Evolutionary conservation across 2,113 vertebrate genomes (phyloP).

Genomic region (Podarcis muralis): DNA sequence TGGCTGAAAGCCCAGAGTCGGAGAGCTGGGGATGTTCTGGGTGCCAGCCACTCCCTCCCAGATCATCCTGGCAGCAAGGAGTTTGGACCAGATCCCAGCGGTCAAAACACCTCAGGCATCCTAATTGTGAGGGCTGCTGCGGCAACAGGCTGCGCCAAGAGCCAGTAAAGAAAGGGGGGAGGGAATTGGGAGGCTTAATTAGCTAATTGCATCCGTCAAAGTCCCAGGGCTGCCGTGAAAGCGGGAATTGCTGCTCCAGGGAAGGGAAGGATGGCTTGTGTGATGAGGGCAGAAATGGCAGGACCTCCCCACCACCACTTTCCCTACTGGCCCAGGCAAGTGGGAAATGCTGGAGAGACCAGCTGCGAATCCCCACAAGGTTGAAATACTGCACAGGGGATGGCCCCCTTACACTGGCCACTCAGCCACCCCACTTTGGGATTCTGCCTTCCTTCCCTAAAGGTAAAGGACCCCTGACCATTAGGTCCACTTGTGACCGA

Average conservation of each 20-base stretch:
- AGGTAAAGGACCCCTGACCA: too few species aligned
- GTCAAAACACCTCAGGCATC: background rate
- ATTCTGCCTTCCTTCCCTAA: too few species aligned
- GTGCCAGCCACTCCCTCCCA: background rate
- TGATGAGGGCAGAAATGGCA: background rate
- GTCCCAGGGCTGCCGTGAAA: conserved; percentile 6
- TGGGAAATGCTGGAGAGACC: background rate
- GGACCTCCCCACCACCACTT: too few species aligned
- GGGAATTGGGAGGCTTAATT: background rate
- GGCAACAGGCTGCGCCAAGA: background rate
- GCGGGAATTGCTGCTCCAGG: background rate
- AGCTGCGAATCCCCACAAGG: background rate
- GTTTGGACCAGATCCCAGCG: background rate
- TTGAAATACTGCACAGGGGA: background rate
- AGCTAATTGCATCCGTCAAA: conserved; percentile 19
- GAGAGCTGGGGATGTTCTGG: background rate
- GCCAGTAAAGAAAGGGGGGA: background rate
- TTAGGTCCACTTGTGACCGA: too few species aligned
- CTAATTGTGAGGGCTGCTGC: background rate
- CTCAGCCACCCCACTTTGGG: background rate
- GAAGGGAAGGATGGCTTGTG: background rate
- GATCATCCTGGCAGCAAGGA: background rate
- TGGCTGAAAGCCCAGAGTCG: background rate
- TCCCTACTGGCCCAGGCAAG: background rate
- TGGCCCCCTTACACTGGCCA: background rate